A percentile compares a stretch with the other conserved stretches of the same genome.
phyloP scores from a whole-genome alignment of 1,140 invertebrate species.

The Drosophila tani region DNA sequence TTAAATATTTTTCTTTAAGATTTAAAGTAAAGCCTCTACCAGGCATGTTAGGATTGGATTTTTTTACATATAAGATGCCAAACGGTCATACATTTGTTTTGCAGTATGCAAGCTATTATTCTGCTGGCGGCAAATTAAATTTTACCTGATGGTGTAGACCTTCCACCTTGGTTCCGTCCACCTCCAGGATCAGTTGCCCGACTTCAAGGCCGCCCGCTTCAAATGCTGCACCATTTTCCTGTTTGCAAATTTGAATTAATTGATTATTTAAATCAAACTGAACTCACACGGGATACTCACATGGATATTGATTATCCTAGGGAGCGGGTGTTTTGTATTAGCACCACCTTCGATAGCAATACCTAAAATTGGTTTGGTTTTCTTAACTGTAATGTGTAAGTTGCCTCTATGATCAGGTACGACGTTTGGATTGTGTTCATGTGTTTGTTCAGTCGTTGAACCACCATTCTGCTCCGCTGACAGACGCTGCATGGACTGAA shows the following conservation, averaged over 20 bases:
- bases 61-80: too few species aligned
- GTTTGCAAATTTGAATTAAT: conserved; percentile 8
- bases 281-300: conserved; percentile 86
- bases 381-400: conserved; percentile 93
- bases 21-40: too few species aligned
- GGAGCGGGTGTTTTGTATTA: conserved; percentile 96
- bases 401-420: conserved; percentile 94
- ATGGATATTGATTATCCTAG: conserved; percentile 98
- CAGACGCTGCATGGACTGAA: conserved; percentile 90
- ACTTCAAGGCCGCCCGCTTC: conserved; percentile 96
- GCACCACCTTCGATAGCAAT: conserved; percentile 98
- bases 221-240: conserved; percentile 97
- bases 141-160: conserved; percentile 88
- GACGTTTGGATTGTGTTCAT: conserved; percentile 89
- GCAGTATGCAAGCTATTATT: too few species aligned
- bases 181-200: conserved; percentile 96
- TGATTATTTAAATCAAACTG: conserved; percentile 18
- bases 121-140: too few species aligned
- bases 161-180: conserved; percentile 95
- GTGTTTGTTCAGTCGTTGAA: conserved; percentile 87
- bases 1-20: too few species aligned
- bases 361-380: conserved; percentile 96
- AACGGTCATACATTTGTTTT: too few species aligned
- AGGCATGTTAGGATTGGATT: too few species aligned
- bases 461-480: conserved; percentile 87